phyloP scores from a whole-genome alignment of 2,797 vertebrate genomes.

The Lacerta agilis region DNA sequence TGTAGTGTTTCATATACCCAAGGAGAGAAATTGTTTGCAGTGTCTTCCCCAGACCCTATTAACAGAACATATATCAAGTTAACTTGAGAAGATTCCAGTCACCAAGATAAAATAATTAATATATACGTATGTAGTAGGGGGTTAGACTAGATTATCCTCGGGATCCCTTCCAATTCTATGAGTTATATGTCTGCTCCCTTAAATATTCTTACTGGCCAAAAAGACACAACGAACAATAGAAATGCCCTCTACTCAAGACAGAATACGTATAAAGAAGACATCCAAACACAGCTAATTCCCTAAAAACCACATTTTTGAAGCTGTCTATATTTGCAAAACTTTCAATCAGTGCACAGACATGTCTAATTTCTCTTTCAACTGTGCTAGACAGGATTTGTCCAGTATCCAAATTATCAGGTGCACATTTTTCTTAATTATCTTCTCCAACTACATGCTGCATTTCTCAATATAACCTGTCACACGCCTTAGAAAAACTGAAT shows the following conservation, averaged over 20 bases:
- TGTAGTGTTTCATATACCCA: slow-evolving; percentile 99
- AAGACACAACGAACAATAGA: background rate
- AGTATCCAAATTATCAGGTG: background rate
- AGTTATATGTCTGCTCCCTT: no score
- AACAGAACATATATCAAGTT: background rate
- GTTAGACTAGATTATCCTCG: no score
- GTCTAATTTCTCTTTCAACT: background rate
- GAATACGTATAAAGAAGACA: background rate
- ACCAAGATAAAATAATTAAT: background rate
- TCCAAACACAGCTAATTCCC: background rate
- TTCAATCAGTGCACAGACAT: background rate
- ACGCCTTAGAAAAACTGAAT: background rate
- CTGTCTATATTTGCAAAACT: background rate
- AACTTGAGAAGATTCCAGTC: background rate
- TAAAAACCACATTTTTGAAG: background rate
- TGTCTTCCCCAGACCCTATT: slow-evolving; percentile 95
- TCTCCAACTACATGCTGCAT: background rate
- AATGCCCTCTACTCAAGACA: background rate
- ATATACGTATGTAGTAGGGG: background rate
- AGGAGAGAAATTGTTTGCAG: slow-evolving; percentile 97
- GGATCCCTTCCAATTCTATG: no score
- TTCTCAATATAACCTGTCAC: background rate
- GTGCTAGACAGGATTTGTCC: background rate
- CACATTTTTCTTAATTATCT: background rate
- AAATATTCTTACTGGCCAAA: no score